phyloP scores from a whole-genome alignment of 1,140 invertebrate species.

The Drosophila burlai region DNA sequence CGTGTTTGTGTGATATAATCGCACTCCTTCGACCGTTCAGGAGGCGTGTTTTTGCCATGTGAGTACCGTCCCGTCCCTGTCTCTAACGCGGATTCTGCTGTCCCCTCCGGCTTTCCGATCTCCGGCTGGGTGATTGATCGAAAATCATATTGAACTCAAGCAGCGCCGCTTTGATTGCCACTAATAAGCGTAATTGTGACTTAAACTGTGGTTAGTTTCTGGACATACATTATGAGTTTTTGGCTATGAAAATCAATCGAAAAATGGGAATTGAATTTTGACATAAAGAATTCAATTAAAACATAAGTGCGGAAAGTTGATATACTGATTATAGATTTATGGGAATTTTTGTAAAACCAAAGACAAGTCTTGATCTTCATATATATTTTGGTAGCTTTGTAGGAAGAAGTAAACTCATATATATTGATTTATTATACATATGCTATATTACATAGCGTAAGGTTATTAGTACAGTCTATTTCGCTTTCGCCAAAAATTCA shows the following conservation, averaged over 20 bases:
- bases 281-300: not conserved
- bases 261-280: constrained; percentile 1
- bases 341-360: not conserved
- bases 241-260: not conserved
- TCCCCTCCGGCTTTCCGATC: constrained; percentile 2
- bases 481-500: too few relatives aligned
- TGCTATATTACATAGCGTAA: too few relatives aligned
- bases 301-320: not conserved
- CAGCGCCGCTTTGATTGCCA: constrained; percentile 68
- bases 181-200: constrained; percentile 74
- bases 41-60: constrained; percentile 57
- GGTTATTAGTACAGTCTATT: too few relatives aligned
- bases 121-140: constrained; percentile 62
- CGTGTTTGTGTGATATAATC: constrained; percentile 57
- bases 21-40: constrained; percentile 33
- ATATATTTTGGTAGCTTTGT: too few relatives aligned
- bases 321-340: not conserved
- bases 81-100: constrained; percentile 10
- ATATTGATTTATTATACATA: too few relatives aligned
- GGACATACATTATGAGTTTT: constrained; percentile 19
- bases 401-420: too few relatives aligned
- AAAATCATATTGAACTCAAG: constrained; percentile 72
- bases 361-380: too few relatives aligned
- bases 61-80: constrained; percentile 6
- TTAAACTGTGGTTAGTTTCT: constrained; percentile 45